Evolutionary conservation across 2,888 invertebrate genomes (phyloP).

Genomic region (Isoperla grammatica): DNA sequence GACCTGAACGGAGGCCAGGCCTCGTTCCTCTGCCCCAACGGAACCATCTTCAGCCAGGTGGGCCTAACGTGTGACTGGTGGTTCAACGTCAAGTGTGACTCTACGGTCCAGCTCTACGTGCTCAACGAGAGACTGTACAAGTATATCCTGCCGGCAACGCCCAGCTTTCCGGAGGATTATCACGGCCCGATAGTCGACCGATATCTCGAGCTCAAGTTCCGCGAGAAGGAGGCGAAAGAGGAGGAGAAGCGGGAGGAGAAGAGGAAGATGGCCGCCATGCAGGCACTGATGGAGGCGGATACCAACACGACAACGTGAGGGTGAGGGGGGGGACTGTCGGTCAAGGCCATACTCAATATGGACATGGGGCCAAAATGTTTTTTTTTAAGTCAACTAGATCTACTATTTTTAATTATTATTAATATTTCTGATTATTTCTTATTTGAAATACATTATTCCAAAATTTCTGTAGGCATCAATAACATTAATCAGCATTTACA

Average conservation of each 20-base stretch:
- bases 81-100: constrained; percentile 84
- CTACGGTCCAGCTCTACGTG: constrained; percentile 79
- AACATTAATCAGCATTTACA: too few relatives aligned
- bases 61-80: constrained; percentile 89
- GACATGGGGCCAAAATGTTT: too few relatives aligned
- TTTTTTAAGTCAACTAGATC: too few relatives aligned
- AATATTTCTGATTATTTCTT: too few relatives aligned
- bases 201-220: constrained; percentile 75
- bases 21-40: constrained; percentile 84
- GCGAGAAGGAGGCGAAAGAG: constrained; percentile 63
- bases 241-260: background rate
- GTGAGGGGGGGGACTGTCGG: too few relatives aligned
- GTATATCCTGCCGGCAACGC: constrained; percentile 77
- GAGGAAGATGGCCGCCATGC: background rate
- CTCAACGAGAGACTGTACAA: constrained; percentile 84
- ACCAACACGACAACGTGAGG: too few relatives aligned
- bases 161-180: constrained; percentile 86
- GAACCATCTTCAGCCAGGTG: constrained; percentile 86
- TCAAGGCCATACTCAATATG: too few relatives aligned
- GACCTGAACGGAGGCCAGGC: constrained; percentile 86
- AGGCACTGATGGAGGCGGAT: too few relatives aligned
- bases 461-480: too few relatives aligned
- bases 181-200: constrained; percentile 83
- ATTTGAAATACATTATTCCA: too few relatives aligned
- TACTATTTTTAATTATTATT: too few relatives aligned